A percentile compares a stretch with the other conserved stretches of the same genome.
phyloP scores from a whole-genome alignment of 2,888 invertebrate genomes.

The Perizoma affinitatum region DNA sequence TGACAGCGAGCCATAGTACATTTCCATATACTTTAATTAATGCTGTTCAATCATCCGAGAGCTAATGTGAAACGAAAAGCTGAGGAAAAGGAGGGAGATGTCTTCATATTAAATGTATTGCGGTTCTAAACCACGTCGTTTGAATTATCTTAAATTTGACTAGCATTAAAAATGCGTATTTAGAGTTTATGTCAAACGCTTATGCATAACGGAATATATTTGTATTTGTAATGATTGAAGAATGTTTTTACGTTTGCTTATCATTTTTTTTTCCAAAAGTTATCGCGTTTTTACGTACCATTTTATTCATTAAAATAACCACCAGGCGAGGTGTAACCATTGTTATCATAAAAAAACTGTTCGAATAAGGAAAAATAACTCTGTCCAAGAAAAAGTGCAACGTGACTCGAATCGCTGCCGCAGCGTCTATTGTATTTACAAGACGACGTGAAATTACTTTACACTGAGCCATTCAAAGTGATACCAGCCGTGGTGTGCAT shows the following conservation, averaged over 20 bases:
- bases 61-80: constrained; percentile 14
- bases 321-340: not conserved
- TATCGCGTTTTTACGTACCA: not conserved
- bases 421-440: constrained; percentile 26
- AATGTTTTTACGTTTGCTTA: not conserved
- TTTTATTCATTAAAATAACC: not conserved
- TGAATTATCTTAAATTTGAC: constrained; percentile 27
- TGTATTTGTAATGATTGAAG: not conserved
- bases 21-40: not conserved
- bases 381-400: constrained; percentile 30
- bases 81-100: constrained; percentile 5
- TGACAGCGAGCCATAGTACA: not conserved
- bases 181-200: too few relatives aligned
- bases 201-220: too few relatives aligned
- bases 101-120: constrained; percentile 2
- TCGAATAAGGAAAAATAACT: constrained; percentile 24
- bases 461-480: constrained; percentile 28
- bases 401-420: constrained; percentile 34
- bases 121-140: constrained; percentile 3
- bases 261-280: not conserved
- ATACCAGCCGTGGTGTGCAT: constrained; percentile 19
- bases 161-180: not conserved
- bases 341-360: constrained; percentile 6
- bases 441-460: constrained; percentile 28
- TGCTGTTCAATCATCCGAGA: constrained; percentile 9